Base-by-base conservation (phyloP, 2,797 vertebrate genomes). In the Chaenodraco wilsoni region DNA sequence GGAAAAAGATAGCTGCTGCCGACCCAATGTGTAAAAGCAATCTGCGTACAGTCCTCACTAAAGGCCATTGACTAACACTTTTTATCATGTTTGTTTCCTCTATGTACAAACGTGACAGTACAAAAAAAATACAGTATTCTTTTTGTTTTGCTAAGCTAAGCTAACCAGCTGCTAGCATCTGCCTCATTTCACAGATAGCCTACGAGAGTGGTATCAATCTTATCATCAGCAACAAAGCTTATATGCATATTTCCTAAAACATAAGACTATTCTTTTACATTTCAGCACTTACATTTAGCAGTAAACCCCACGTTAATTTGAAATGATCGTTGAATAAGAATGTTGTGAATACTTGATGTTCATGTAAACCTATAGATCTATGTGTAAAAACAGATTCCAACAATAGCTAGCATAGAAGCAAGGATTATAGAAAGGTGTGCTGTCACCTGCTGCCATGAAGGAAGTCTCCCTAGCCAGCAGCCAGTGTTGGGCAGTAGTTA, bases 401-500 rank as follows among this genome's bases (percentile, higher is more conserved):
- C 46, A 12, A 21, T 3, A 45, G 15, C 57, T 49, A 13, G 41
- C 37, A 51, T 1, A 48, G 15, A 59, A 59, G 65, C 57, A 58
- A 41, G 27, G 27, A 27, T 27, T 37, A 37, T 37, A 37, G 33
- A 37, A 7, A 51, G 11, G 27, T 21, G 46, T 55, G 1, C 14
- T 11, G 31, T 82, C 73, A 94, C 93, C 93, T 88, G 89, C 75
- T 79, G 87, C 86, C 46, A 52, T 71, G 41, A 84, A 76, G 0
- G 71, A 78, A 57, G 95, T 95, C 84, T 98, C 96, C 51, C 97
- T 95, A 82, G 96, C 95, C 77, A 98, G 94, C 75, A 99, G 91
- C 93, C 97, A 97, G 83, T 98, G 96, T 58, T 98, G 97, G 48
- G 98, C 97, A 40, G 97, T 95, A 41, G 95, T 92, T 65, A 99